These are phyloP conservation scores for Naso thynnoides DNA, from an alignment of 2,797 vertebrate genomes.

Conservation along the genomic window DNA sequence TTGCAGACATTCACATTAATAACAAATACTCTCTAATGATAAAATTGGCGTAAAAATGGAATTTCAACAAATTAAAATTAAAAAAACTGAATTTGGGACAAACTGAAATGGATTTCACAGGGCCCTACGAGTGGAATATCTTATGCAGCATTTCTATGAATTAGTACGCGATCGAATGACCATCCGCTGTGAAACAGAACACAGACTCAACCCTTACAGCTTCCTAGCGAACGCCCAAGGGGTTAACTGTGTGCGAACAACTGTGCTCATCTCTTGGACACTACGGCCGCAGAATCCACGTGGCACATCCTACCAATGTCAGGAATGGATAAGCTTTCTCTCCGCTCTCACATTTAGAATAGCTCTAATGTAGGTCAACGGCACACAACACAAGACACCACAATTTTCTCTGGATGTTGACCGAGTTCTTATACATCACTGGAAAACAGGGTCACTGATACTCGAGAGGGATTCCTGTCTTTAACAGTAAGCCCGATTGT, in stretches of 20 bases:
- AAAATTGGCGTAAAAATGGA: no score
- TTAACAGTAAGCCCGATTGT: slow-evolving; percentile 60
- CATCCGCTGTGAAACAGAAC: slow-evolving; percentile 57
- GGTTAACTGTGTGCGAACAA: slow-evolving; percentile 77
- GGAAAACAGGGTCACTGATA: slow-evolving; percentile 76
- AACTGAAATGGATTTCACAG: no score
- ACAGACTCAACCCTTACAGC: slow-evolving; percentile 47
- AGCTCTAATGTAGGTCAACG: slow-evolving; percentile 70
- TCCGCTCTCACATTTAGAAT: slow-evolving; percentile 52
- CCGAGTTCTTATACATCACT: slow-evolving; percentile 68
- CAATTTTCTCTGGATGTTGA: slow-evolving; percentile 65
- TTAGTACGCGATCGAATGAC: slow-evolving; percentile 55
- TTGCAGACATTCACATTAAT: no score
- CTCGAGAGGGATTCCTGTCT: slow-evolving; percentile 71
- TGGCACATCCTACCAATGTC: slow-evolving; percentile 38
- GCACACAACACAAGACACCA: slow-evolving; percentile 59
- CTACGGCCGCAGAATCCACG: slow-evolving; percentile 23
- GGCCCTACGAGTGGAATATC: slow-evolving; percentile 45
- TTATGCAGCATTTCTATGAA: slow-evolving; percentile 25
- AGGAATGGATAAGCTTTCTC: slow-evolving; percentile 40
- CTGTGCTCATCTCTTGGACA: slow-evolving; percentile 58
- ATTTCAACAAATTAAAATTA: no score
- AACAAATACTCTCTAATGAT: no score
- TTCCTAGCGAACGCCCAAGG: slow-evolving; percentile 35
- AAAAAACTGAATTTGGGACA: no score